A percentile compares a stretch with the other conserved stretches of the same genome.
Conservation (phyloP, 2,888 invertebrate species). For the Diadegma fenestrale region DNA sequence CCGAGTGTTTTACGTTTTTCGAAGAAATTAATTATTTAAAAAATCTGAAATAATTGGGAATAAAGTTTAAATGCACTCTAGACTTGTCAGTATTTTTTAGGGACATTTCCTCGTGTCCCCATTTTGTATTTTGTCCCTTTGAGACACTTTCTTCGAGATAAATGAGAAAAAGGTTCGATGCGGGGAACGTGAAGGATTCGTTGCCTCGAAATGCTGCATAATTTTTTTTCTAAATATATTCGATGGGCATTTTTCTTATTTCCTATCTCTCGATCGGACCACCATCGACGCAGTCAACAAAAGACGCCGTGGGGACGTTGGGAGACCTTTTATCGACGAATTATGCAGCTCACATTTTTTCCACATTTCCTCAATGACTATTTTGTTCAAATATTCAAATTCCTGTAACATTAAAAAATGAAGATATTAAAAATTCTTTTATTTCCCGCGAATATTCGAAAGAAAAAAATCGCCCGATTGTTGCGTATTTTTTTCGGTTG, state of each 20-base stretch:
- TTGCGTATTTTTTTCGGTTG: neutral
- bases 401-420: neutral
- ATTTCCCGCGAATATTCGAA: neutral
- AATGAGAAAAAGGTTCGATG: constrained; percentile 29
- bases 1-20: neutral
- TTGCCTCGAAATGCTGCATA: constrained; percentile 48
- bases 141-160: constrained; percentile 6
- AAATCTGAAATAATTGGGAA: neutral
- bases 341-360: constrained; percentile 37
- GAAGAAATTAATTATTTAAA: neutral
- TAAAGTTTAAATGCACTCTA: neutral
- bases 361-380: neutral
- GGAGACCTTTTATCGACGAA: constrained; percentile 53
- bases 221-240: constrained; percentile 33
- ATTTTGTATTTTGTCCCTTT: neutral
- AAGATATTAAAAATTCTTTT: neutral
- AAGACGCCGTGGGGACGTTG: constrained; percentile 46
- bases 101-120: neutral
- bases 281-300: constrained; percentile 60
- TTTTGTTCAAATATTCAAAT: constrained; percentile 20
- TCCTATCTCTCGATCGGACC: constrained; percentile 60
- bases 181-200: neutral
- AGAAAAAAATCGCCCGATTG: neutral
- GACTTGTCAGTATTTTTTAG: neutral
- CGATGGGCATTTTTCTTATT: neutral